phyloP scores from a whole-genome alignment of 2,888 invertebrate species.

The Neoitamus cyanurus region DNA sequence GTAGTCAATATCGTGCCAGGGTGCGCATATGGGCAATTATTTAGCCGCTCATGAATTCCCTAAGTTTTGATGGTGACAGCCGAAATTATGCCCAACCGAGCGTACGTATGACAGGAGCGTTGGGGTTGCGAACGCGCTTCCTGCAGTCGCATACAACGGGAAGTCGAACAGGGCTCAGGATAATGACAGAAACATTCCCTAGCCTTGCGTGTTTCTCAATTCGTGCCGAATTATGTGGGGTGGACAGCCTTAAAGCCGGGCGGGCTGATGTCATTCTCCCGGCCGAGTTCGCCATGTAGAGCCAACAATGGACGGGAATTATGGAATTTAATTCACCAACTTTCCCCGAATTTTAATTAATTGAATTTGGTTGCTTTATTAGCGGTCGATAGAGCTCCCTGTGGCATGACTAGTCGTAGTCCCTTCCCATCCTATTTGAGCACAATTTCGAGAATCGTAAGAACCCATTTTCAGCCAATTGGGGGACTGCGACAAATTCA shows the following conservation, averaged over 20 bases:
- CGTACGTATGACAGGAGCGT: background rate
- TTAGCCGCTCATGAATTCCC: conserved; percentile 39
- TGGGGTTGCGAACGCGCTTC: background rate
- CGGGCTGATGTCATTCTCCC: background rate
- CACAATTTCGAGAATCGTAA: background rate
- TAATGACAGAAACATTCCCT: conserved; percentile 21
- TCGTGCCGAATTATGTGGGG: background rate
- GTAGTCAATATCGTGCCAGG: conserved; percentile 42
- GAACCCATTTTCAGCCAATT: conserved; percentile 20
- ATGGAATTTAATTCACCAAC: conserved; percentile 35
- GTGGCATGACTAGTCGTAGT: conserved; percentile 5
- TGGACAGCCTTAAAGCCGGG: background rate
- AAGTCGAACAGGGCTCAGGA: conserved; percentile 2
- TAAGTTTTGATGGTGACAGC: conserved; percentile 8
- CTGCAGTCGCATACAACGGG: conserved; percentile 7
- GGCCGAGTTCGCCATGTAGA: background rate
- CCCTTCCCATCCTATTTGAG: background rate
- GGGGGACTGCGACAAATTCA: background rate
- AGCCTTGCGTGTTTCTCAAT: conserved; percentile 24
- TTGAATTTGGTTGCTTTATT: conserved; percentile 29
- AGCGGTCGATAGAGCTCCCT: background rate
- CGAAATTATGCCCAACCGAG: background rate
- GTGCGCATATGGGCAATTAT: conserved; percentile 45
- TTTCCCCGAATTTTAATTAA: conserved; percentile 37
- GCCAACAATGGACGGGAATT: conserved; percentile 33